Conservation (phyloP, 2,797 vertebrate genomes). For the Silurus aristotelis region DNA sequence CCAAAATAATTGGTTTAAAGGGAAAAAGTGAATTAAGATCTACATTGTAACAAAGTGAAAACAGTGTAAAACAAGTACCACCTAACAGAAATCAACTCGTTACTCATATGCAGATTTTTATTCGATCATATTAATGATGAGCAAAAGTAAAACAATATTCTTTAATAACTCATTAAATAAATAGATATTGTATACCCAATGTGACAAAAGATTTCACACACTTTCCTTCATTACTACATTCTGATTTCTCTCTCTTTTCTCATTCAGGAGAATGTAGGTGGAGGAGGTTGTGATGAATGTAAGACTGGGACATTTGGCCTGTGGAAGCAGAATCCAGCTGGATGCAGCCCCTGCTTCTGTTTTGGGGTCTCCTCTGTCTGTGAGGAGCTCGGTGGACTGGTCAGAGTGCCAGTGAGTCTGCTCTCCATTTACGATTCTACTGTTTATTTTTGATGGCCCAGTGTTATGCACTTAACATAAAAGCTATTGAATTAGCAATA, state of each 20-base stretch:
- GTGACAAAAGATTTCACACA: too few relatives aligned
- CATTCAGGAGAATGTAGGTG: slow-evolving; percentile 82
- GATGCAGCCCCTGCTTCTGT: slow-evolving; percentile 88
- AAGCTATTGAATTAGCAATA: not conserved
- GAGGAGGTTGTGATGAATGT: slow-evolving; percentile 84
- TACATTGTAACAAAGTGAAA: too few relatives aligned
- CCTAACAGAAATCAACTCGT: too few relatives aligned
- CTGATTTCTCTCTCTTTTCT: not conserved
- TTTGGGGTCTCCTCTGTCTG: slow-evolving; percentile 82
- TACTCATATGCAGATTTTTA: too few relatives aligned
- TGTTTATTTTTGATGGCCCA: not conserved
- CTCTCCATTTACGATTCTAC: not conserved
- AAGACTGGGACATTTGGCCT: slow-evolving; percentile 81
- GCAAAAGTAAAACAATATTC: not conserved
- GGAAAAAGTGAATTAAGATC: not conserved
- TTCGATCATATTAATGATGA: too few relatives aligned
- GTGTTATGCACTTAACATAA: not conserved
- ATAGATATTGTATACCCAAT: too few relatives aligned
- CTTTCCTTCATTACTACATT: too few relatives aligned
- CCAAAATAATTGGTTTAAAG: not conserved
- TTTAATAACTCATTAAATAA: not conserved
- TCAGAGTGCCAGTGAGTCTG: slow-evolving; percentile 80
- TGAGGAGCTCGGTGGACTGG: slow-evolving; percentile 80
- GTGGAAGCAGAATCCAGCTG: slow-evolving; percentile 65
- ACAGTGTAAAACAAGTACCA: too few relatives aligned